These are phyloP conservation scores for Alcis repandata DNA, from an alignment of 2,888 invertebrate genomes.

Conservation along the genomic window DNA sequence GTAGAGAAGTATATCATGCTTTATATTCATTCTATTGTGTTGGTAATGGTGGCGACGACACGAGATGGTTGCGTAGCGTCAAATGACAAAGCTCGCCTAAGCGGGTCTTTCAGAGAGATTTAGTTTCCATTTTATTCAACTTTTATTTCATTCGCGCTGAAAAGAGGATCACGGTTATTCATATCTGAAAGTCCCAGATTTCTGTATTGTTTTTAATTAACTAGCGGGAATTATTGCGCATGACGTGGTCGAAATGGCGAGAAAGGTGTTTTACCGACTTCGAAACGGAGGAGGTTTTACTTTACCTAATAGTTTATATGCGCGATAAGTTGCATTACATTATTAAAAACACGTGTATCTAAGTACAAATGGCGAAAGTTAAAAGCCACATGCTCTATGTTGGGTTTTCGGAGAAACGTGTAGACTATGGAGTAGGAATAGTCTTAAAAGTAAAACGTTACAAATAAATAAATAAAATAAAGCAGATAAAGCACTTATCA, in stretches of 20 bases:
- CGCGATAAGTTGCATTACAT: too few species aligned
- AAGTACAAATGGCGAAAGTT: too few species aligned
- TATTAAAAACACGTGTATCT: too few species aligned
- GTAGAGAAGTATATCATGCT: background rate
- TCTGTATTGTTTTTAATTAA: too few species aligned
- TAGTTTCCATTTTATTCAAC: conserved; percentile 26
- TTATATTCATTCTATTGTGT: background rate
- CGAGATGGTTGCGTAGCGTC: conserved; percentile 64
- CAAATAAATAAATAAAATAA: background rate
- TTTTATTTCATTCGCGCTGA: conserved; percentile 15
- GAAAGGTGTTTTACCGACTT: too few species aligned
- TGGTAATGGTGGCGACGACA: conserved; percentile 53
- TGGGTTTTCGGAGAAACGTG: background rate
- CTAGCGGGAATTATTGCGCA: too few species aligned
- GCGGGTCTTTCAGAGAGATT: conserved; percentile 48
- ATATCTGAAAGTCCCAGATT: background rate
- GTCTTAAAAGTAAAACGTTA: background rate
- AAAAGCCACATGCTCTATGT: too few species aligned
- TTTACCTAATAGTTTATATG: too few species aligned
- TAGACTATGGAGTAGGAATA: background rate
- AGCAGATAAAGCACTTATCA: background rate
- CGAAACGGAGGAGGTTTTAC: too few species aligned
- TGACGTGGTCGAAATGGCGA: too few species aligned
- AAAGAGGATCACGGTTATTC: conserved; percentile 6
- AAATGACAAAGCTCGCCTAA: conserved; percentile 71